Conservation (phyloP, 2,113 vertebrate species). For the Gadus chalcogrammus region DNA sequence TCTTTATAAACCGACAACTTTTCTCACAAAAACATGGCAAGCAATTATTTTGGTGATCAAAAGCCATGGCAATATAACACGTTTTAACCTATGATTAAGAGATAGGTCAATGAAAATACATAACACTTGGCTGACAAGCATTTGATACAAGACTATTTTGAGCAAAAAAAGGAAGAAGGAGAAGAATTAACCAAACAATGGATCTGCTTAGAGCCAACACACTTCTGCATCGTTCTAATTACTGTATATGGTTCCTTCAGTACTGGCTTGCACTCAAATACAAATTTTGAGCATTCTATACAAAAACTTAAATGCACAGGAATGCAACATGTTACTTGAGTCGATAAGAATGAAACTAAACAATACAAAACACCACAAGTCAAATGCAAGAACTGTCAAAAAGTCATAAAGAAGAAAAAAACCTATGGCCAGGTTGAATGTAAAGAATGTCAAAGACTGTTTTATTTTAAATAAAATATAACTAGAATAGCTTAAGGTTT, state of each 20-base stretch:
- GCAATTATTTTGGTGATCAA: slow-evolving; percentile 41
- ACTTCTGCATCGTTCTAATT: slow-evolving; percentile 46
- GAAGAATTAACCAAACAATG: neutral
- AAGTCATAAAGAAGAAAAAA: slow-evolving; percentile 24
- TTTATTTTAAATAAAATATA: slow-evolving; percentile 29
- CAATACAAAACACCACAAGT: neutral
- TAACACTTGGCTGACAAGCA: slow-evolving; percentile 1
- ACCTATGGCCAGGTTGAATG: slow-evolving; percentile 24
- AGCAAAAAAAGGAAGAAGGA: neutral
- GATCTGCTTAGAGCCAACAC: neutral
- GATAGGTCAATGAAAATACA: slow-evolving; percentile 27
- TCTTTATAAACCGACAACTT: slow-evolving; percentile 16
- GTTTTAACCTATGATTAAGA: slow-evolving; percentile 40
- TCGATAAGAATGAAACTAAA: slow-evolving; percentile 32
- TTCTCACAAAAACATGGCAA: slow-evolving; percentile 43
- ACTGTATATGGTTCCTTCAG: slow-evolving; percentile 59
- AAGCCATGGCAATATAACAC: slow-evolving; percentile 39
- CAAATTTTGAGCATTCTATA: slow-evolving; percentile 28
- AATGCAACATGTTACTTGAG: slow-evolving; percentile 62
- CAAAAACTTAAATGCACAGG: slow-evolving; percentile 58
- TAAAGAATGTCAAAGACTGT: slow-evolving; percentile 32
- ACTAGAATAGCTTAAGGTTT: slow-evolving; percentile 28
- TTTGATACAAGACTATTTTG: slow-evolving; percentile 13
- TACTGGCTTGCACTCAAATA: slow-evolving; percentile 35
- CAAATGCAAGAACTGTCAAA: neutral